Percentiles rank a stretch among this genome's conserved stretches.
These are phyloP conservation scores for Sarcophaga rosellei DNA, from an alignment of 2,888 invertebrate genomes.

Conservation along the genomic window DNA sequence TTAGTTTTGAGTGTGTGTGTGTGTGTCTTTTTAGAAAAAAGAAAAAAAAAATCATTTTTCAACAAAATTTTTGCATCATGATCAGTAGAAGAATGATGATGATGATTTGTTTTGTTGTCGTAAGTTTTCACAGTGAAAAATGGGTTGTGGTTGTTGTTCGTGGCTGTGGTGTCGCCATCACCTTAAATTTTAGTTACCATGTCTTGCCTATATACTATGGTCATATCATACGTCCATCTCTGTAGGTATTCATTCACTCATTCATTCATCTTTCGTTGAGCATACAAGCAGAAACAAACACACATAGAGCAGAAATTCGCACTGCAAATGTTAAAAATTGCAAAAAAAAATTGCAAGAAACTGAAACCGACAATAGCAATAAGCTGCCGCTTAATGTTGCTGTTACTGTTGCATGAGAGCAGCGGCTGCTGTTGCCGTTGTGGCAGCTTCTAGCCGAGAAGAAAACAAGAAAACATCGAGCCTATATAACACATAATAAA, in stretches of 20 bases:
- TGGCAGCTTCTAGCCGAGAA: constrained; percentile 29
- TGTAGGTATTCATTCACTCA: constrained; percentile 41
- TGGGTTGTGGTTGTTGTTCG: constrained; percentile 1
- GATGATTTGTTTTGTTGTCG: constrained; percentile 41
- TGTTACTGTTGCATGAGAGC: constrained; percentile 17
- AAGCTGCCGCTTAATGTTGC: constrained; percentile 25
- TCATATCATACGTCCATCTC: constrained; percentile 59
- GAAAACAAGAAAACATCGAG: constrained; percentile 22
- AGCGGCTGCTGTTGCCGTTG: constrained; percentile 16
- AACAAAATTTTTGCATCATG: constrained; percentile 35
- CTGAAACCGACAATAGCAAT: constrained; percentile 20
- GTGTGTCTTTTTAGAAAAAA: neutral
- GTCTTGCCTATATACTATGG: constrained; percentile 1
- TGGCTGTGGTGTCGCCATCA: constrained; percentile 57
- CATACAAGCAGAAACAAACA: neutral
- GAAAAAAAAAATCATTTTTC: neutral
- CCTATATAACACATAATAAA: constrained; percentile 67
- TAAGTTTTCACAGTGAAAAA: neutral
- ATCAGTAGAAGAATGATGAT: constrained; percentile 13
- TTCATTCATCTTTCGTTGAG: constrained; percentile 51
- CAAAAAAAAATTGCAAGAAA: constrained; percentile 31
- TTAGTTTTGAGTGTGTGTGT: neutral
- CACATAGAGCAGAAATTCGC: neutral
- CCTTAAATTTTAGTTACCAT: constrained; percentile 35
- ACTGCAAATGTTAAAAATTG: neutral